Evolutionary conservation across 2,888 invertebrate genomes (phyloP), one percentile per base, ranked within the genome.

Genomic region (Coenonympha arcania): DNA sequence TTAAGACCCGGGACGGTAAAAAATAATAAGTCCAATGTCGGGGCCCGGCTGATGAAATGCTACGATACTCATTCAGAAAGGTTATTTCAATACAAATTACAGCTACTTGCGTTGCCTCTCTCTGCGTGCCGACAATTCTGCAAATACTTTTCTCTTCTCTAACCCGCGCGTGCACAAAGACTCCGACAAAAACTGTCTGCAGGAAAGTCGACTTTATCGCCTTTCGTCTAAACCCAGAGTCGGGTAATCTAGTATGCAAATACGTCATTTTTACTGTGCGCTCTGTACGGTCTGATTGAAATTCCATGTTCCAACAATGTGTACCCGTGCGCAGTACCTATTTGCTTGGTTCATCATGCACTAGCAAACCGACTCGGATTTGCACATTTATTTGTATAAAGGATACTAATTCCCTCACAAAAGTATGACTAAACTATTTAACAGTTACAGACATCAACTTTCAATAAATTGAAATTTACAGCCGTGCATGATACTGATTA

Each of bases 11-110:
- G 65, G 71, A 65, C 64, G 65, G 79, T 75, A 82, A 84, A 83
- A 84, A 84, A 86, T 83, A 83, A 86, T 83, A 85, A 84, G 85
- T 84, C 83, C 65, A 69, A 68, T 66, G 68, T 63, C 70, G 71
- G 68, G 62, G 66, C 60, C 60, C 68, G 65, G 61, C 69, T 75
- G 79, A 82, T 82, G 81, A 80, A 82, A 84, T 77, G 80, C 78
- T 73, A 74, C 77, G 77, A 82, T 83, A 79, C 76, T 68, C 81
- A 78, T 79, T 79, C 84, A 76, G 71, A 74, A 78, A 76, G 76
- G 79, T 79, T 85, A 85, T 84, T 86, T 79, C 80, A 79, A 85
- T 85, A 84, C 83, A 84, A 85, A 85, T 85, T 83, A 80, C 82
- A 73, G 80, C 78, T 79, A 81, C 84, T 84, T 79, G 79, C 80